These are phyloP conservation scores for Thera obeliscata DNA, from an alignment of 2,888 invertebrate species.

Conservation along the genomic window DNA sequence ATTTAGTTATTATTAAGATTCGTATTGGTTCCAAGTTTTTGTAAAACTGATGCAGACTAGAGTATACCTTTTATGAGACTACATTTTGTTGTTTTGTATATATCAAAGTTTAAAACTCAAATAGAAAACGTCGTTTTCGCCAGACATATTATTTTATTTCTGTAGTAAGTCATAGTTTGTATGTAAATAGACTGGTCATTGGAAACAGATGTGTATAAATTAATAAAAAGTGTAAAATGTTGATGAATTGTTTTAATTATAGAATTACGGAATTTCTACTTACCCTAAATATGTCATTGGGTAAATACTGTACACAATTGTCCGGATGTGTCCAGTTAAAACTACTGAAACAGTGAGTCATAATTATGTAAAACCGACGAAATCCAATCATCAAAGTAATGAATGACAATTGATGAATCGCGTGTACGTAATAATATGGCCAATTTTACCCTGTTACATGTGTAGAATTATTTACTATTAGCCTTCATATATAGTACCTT, in stretches of 20 bases:
- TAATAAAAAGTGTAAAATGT: slow-evolving; percentile 60
- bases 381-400: slow-evolving; percentile 38
- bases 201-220: slow-evolving; percentile 75
- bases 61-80: slow-evolving; percentile 34
- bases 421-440: slow-evolving; percentile 24
- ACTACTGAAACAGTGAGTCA: slow-evolving; percentile 61
- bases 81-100: slow-evolving; percentile 40
- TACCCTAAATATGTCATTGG: slow-evolving; percentile 5
- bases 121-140: slow-evolving; percentile 46
- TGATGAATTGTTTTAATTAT: slow-evolving; percentile 22
- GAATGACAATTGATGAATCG: slow-evolving; percentile 26
- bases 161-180: slow-evolving; percentile 66
- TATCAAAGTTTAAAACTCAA: slow-evolving; percentile 36
- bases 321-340: slow-evolving; percentile 31
- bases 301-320: slow-evolving; percentile 2
- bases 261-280: slow-evolving; percentile 3
- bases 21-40: slow-evolving; percentile 26
- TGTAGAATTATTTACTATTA: slow-evolving; percentile 14
- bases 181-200: slow-evolving; percentile 68
- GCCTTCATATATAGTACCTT: not conserved
- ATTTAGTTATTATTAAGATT: slow-evolving; percentile 17
- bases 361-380: slow-evolving; percentile 24
- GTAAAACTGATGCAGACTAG: slow-evolving; percentile 30
- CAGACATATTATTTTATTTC: slow-evolving; percentile 65
- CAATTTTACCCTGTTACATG: slow-evolving; percentile 14